Percentiles rank a stretch among this genome's conserved stretches.
phyloP scores from a whole-genome alignment of 2,888 invertebrate genomes.

The Pristionchus arcanus region DNA sequence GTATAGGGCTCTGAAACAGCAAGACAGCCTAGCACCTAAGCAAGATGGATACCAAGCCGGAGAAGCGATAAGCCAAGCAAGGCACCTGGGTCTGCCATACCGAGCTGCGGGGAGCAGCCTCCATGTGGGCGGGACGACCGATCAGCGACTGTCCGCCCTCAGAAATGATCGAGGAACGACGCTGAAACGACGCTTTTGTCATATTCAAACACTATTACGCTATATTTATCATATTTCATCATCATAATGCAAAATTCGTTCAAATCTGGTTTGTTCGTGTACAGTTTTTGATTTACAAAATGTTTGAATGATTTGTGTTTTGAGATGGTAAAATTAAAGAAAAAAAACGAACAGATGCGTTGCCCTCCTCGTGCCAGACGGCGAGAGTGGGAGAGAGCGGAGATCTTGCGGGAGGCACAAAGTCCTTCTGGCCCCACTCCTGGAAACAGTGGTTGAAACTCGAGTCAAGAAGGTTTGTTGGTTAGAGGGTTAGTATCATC shows the following conservation, averaged over 20 bases:
- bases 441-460: background rate
- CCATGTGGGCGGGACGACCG: conserved; percentile 3
- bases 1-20: background rate
- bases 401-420: conserved; percentile 49
- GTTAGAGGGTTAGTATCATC: too few relatives aligned
- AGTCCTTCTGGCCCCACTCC: conserved; percentile 54
- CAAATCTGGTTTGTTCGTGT: too few relatives aligned
- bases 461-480: background rate
- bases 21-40: background rate
- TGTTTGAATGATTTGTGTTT: background rate
- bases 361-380: conserved; percentile 53
- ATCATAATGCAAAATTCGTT: too few relatives aligned
- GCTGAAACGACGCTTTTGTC: background rate
- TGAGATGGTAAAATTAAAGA: background rate
- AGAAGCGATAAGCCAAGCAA: background rate
- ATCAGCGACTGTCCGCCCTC: conserved; percentile 38
- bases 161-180: conserved; percentile 33
- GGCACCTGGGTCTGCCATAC: background rate
- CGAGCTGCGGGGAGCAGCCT: conserved; percentile 13
- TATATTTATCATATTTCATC: too few relatives aligned
- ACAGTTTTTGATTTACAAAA: too few relatives aligned
- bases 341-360: background rate
- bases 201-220: background rate
- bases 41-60: background rate
- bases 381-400: conserved; percentile 49